Conservation (phyloP, 2,888 invertebrate species). For the Habrosyne pyritoides region DNA sequence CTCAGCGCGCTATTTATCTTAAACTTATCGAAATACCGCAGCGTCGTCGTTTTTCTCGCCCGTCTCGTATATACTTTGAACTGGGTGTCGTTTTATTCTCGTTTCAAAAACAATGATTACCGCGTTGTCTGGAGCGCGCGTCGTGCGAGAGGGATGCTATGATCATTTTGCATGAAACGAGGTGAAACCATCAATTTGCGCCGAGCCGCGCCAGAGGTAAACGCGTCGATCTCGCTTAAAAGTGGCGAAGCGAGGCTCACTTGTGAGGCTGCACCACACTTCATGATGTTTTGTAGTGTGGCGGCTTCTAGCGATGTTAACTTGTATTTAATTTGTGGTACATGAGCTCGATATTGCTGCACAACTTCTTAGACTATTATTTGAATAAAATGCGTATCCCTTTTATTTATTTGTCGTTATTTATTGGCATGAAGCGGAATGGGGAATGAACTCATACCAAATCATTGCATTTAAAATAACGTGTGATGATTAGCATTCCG, state of each 20-base stretch:
- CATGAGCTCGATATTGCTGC: conserved; percentile 31
- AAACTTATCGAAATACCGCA: conserved; percentile 76
- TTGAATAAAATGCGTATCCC: neutral
- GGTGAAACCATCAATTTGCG: conserved; percentile 79
- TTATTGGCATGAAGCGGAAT: neutral
- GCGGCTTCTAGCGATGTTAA: conserved; percentile 17
- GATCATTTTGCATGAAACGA: conserved; percentile 77
- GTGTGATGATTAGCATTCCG: neutral
- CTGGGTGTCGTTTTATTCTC: conserved; percentile 68
- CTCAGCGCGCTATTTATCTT: conserved; percentile 78
- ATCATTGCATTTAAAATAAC: neutral
- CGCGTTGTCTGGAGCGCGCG: conserved; percentile 63
- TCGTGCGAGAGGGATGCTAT: conserved; percentile 72
- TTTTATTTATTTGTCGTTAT: too few species aligned
- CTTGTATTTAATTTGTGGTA: conserved; percentile 48
- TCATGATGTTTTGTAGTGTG: conserved; percentile 48
- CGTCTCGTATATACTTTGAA: conserved; percentile 69
- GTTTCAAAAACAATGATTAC: conserved; percentile 78
- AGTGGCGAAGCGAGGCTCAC: conserved; percentile 54
- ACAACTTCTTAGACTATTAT: neutral
- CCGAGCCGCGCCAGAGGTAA: conserved; percentile 61
- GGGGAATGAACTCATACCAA: neutral
- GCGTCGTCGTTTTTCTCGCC: conserved; percentile 69
- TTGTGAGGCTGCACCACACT: conserved; percentile 50
- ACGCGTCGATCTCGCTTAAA: conserved; percentile 62